A percentile compares a stretch with the other conserved stretches of the same genome.
Evolutionary conservation across 2,888 invertebrate species (phyloP).

Genomic region (Eulithis testata): DNA sequence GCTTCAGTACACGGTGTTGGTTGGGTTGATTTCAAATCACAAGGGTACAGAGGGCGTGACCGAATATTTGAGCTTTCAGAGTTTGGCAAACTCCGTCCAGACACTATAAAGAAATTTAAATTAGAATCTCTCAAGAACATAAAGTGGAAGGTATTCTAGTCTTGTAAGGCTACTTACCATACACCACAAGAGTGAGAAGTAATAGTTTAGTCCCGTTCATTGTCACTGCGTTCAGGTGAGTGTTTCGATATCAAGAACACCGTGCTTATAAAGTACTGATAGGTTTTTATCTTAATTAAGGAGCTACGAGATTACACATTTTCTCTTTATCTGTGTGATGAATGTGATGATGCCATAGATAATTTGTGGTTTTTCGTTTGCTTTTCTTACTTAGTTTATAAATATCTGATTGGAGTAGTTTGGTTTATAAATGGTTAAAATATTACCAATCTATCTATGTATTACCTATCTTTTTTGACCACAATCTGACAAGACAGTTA

Average conservation of each 20-base stretch:
- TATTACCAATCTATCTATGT: background rate
- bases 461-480: background rate
- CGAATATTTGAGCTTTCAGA: conserved; percentile 46
- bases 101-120: conserved; percentile 27
- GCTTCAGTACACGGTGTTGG: background rate
- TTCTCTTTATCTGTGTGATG: background rate
- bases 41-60: conserved; percentile 15
- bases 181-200: conserved; percentile 46
- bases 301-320: conserved; percentile 1
- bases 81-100: conserved; percentile 34
- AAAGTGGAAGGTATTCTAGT: background rate
- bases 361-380: conserved; percentile 16
- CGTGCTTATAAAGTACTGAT: background rate
- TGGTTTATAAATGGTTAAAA: conserved; percentile 6
- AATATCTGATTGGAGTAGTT: background rate
- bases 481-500: too few species aligned
- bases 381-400: background rate
- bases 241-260: conserved; percentile 10
- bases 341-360: background rate
- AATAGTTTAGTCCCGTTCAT: conserved; percentile 47
- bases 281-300: background rate
- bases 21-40: too few species aligned
- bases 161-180: conserved; percentile 49
- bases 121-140: background rate
- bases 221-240: conserved; percentile 7